These are phyloP conservation scores for Telmatochromis sp. DNA, from an alignment of 2,113 vertebrate species.

Conservation along the genomic window DNA sequence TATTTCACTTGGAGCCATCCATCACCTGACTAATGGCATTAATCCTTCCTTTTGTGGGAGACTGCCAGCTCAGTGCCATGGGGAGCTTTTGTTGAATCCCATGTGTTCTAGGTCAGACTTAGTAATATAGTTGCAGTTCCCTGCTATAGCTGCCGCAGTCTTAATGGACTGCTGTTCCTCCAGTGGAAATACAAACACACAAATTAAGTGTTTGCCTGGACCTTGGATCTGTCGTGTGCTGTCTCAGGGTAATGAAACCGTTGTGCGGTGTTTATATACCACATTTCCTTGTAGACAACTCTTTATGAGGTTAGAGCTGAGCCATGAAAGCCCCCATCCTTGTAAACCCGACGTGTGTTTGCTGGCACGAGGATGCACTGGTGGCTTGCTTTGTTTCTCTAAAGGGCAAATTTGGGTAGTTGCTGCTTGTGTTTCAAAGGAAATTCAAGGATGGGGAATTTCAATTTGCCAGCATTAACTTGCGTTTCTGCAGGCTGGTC, in stretches of 20 bases:
- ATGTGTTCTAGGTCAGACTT: not conserved
- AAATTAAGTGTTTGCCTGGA: constrained; percentile 29
- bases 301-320: constrained; percentile 9
- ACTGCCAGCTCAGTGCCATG: not conserved
- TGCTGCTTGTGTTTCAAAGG: not conserved
- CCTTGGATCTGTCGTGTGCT: not conserved
- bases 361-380: not conserved
- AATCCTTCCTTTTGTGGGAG: constrained; percentile 22
- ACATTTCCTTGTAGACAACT: not conserved
- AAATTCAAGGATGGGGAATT: not conserved
- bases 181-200: constrained; percentile 13
- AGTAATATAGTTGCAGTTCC: not conserved
- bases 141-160: not conserved
- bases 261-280: not conserved
- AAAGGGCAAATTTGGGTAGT: not conserved
- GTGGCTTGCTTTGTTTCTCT: not conserved
- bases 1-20: constrained; percentile 10
- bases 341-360: not conserved
- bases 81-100: not conserved
- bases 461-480: not conserved
- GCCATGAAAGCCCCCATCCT: not conserved
- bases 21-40: constrained; percentile 42
- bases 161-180: constrained; percentile 8
- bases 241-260: not conserved
- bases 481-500: not conserved